These are phyloP conservation scores for Buceros bicornis DNA, from an alignment of 2,797 vertebrate species.

Conservation along the genomic window DNA sequence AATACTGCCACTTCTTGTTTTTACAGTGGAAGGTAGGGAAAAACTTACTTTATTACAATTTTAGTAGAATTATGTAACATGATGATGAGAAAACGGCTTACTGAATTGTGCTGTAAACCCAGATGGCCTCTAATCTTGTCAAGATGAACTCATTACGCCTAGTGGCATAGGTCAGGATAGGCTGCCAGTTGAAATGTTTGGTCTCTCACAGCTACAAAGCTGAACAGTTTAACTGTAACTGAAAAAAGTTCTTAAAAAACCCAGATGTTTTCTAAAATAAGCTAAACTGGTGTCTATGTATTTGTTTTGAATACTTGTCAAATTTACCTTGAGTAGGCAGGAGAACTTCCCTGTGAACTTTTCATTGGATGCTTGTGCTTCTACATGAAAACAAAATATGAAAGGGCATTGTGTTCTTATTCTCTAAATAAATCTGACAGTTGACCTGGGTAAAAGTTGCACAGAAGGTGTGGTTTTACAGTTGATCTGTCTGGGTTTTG, in stretches of 20 bases:
- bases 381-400: background rate
- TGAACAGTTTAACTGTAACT: background rate
- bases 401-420: background rate
- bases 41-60: background rate
- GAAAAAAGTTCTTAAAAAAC: background rate
- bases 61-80: slow-evolving; percentile 25
- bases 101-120: slow-evolving; percentile 29
- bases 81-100: background rate
- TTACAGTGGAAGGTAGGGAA: background rate
- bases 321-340: background rate
- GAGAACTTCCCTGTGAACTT: background rate
- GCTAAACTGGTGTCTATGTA: background rate
- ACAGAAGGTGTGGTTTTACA: background rate
- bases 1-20: background rate
- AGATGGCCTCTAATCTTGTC: slow-evolving; percentile 56
- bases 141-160: background rate
- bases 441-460: background rate
- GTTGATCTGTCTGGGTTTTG: background rate
- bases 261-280: background rate
- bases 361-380: background rate
- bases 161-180: background rate
- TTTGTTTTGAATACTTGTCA: background rate
- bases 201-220: background rate
- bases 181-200: background rate
- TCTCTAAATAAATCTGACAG: background rate